These are phyloP conservation scores for Cyclophora albipunctata DNA, from an alignment of 2,888 invertebrate species.

Conservation along the genomic window DNA sequence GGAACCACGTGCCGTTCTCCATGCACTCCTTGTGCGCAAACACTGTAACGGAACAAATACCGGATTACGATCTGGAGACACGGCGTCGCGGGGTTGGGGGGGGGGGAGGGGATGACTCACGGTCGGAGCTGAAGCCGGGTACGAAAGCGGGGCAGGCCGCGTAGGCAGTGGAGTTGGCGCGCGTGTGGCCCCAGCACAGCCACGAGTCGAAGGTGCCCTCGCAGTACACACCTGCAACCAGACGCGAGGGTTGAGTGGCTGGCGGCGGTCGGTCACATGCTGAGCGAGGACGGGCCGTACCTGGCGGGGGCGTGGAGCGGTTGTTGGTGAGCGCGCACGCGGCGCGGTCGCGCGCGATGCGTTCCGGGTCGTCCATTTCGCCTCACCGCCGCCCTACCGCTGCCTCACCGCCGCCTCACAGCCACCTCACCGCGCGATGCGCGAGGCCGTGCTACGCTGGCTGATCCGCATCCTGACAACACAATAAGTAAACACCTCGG, in stretches of 20 bases:
- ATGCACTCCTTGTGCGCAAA: slow-evolving; percentile 88
- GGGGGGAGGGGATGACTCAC: slow-evolving; percentile 65
- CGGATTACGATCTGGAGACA: neutral
- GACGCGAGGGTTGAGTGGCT: neutral
- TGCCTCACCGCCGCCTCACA: neutral
- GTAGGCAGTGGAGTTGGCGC: slow-evolving; percentile 78
- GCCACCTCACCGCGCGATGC: neutral
- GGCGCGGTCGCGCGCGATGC: slow-evolving; percentile 42
- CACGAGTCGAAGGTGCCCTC: slow-evolving; percentile 87
- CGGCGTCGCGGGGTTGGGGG: neutral
- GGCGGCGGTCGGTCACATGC: neutral
- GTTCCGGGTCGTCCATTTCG: slow-evolving; percentile 51
- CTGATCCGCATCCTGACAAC: neutral
- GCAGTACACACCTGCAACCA: slow-evolving; percentile 76
- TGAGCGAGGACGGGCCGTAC: slow-evolving; percentile 11
- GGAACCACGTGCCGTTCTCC: slow-evolving; percentile 87
- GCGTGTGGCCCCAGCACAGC: slow-evolving; percentile 86
- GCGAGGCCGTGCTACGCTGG: neutral
- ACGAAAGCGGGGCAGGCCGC: slow-evolving; percentile 84
- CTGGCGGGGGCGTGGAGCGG: slow-evolving; percentile 34
- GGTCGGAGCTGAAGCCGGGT: slow-evolving; percentile 81
- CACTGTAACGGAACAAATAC: slow-evolving; percentile 65
- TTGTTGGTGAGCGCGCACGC: slow-evolving; percentile 43
- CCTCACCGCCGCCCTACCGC: slow-evolving; percentile 1
- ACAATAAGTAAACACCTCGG: neutral